Evolutionary conservation across 2,797 vertebrate species (phyloP).

Genomic region (Sparus aurata): DNA sequence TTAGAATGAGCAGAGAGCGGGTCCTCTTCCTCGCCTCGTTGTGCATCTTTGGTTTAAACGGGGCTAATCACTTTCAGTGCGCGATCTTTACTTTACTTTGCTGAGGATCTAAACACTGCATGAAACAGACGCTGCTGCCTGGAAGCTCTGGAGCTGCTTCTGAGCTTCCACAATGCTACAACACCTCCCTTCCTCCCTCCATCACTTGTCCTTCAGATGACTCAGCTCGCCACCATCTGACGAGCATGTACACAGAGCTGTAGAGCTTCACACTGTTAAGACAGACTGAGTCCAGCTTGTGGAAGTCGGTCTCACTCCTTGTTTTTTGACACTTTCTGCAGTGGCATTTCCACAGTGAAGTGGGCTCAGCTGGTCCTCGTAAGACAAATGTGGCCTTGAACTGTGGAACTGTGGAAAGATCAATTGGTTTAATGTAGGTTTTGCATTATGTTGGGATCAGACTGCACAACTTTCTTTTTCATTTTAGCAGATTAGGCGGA

Average conservation of each 20-base stretch:
- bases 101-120: too few species aligned
- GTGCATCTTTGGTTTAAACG: too few species aligned
- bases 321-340: not conserved
- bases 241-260: not conserved
- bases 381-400: not conserved
- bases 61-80: too few species aligned
- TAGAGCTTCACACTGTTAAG: not conserved
- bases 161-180: not conserved
- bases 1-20: too few species aligned
- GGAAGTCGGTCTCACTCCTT: not conserved
- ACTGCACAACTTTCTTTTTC: not conserved
- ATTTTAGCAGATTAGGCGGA: not conserved
- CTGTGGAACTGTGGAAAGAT: not conserved
- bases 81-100: too few species aligned
- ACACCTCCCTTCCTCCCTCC: not conserved
- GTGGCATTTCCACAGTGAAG: not conserved
- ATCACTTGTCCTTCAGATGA: slow-evolving; percentile 34
- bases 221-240: slow-evolving; percentile 29
- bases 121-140: slow-evolving; percentile 8
- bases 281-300: not conserved
- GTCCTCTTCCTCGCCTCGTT: too few species aligned
- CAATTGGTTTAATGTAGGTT: not conserved
- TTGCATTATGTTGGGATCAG: not conserved
- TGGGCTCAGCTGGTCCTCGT: not conserved
- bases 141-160: slow-evolving; percentile 7